A percentile compares a stretch with the other conserved stretches of the same genome.
These are phyloP conservation scores for Neodiprion lecontei DNA, from an alignment of 1,140 invertebrate genomes.

Conservation along the genomic window DNA sequence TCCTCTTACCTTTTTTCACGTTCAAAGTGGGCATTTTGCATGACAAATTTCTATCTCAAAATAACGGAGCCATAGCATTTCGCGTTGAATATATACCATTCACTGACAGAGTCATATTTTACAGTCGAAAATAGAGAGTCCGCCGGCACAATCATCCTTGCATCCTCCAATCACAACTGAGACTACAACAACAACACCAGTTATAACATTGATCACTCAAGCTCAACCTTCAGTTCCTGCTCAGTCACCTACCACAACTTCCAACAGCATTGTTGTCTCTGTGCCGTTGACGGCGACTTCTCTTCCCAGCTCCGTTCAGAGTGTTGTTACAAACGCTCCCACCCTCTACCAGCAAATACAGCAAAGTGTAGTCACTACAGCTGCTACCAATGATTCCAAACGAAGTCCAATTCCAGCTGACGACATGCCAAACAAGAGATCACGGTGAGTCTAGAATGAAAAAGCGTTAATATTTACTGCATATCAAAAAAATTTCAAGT, in stretches of 20 bases:
- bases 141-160: conserved; percentile 39
- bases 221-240: conserved; percentile 43
- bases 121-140: conserved; percentile 50
- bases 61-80: not conserved
- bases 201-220: conserved; percentile 54
- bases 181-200: conserved; percentile 49
- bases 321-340: conserved; percentile 46
- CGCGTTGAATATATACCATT: not conserved
- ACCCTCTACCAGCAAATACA: conserved; percentile 56
- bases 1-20: not conserved
- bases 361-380: conserved; percentile 49
- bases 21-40: not conserved
- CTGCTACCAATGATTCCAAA: conserved; percentile 37
- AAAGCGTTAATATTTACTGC: not conserved
- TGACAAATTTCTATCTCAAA: not conserved
- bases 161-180: conserved; percentile 43
- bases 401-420: conserved; percentile 30
- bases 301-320: conserved; percentile 45
- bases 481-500: conserved; percentile 11
- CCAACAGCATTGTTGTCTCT: conserved; percentile 56
- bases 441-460: conserved; percentile 43
- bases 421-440: conserved; percentile 46
- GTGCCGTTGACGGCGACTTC: conserved; percentile 54
- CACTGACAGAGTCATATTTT: conserved; percentile 2
- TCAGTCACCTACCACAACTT: conserved; percentile 50